Evolutionary conservation across 2,113 vertebrate genomes (phyloP).

Genomic region (Larimichthys crocea): DNA sequence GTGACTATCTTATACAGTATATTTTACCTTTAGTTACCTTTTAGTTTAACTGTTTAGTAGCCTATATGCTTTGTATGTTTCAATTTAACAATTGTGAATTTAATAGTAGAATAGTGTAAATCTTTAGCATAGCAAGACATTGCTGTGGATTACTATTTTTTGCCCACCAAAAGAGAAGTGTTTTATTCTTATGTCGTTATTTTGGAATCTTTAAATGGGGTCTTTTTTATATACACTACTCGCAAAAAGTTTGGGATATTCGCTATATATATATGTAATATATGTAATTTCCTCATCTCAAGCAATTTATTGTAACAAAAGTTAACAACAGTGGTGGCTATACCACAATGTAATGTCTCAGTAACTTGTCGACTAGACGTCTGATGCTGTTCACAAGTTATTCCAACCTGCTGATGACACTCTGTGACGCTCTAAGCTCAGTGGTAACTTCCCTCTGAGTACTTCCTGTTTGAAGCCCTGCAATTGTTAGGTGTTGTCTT

Average conservation of each 20-base stretch:
- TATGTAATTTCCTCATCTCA: neutral
- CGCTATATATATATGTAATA: no score
- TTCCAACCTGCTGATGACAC: no score
- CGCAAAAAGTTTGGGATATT: no score
- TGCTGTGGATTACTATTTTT: slow-evolving; percentile 44
- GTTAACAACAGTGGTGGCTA: no score
- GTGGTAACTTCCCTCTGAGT: no score
- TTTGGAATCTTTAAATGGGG: neutral
- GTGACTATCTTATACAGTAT: slow-evolving; percentile 74
- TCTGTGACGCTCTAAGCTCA: no score
- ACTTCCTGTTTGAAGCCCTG: no score
- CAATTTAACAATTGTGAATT: neutral
- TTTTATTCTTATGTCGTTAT: neutral
- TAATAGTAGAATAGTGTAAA: slow-evolving; percentile 4
- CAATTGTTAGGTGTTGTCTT: no score
- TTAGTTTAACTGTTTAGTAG: slow-evolving; percentile 6
- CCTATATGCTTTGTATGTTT: neutral
- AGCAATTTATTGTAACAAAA: no score
- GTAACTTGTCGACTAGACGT: no score
- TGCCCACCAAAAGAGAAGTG: neutral
- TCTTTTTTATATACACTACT: neutral
- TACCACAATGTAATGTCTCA: no score
- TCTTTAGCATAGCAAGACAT: slow-evolving; percentile 18
- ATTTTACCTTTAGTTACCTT: slow-evolving; percentile 26
- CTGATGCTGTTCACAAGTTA: no score